Evolutionary conservation across 1,140 invertebrate genomes (phyloP).

Genomic region (Homarus americanus): DNA sequence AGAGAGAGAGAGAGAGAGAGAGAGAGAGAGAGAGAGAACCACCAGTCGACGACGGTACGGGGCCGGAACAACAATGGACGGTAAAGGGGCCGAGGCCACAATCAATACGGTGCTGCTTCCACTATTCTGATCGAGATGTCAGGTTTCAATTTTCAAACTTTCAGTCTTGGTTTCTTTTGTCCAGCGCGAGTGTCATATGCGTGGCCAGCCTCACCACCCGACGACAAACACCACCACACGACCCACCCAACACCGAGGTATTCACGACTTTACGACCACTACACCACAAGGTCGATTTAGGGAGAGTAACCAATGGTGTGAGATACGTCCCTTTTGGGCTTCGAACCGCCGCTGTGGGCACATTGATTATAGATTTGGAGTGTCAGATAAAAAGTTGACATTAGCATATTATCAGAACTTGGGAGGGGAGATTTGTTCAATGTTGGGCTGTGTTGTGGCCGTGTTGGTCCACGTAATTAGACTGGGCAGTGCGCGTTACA

Average conservation of each 20-base stretch:
- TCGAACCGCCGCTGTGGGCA: constrained; percentile 37
- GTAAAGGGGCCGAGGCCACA: constrained; percentile 20
- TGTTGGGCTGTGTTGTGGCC: constrained; percentile 25
- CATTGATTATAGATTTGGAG: constrained; percentile 72
- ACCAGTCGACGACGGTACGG: too few relatives aligned
- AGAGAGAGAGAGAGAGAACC: too few relatives aligned
- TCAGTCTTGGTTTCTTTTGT: constrained; percentile 56
- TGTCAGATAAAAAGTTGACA: constrained; percentile 73
- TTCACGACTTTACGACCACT: too few relatives aligned
- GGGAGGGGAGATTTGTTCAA: constrained; percentile 56
- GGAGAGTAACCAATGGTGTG: too few relatives aligned
- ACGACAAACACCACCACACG: not conserved
- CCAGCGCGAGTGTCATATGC: constrained; percentile 68
- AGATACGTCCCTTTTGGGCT: constrained; percentile 5
- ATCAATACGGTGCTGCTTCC: constrained; percentile 55
- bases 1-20: too few relatives aligned
- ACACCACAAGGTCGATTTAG: too few relatives aligned
- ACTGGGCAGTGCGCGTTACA: too few relatives aligned
- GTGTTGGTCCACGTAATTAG: constrained; percentile 41
- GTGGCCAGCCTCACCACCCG: constrained; percentile 34
- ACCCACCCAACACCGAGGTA: not conserved
- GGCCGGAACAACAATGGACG: not conserved
- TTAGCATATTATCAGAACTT: constrained; percentile 70
- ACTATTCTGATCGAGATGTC: constrained; percentile 67
- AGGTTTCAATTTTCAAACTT: constrained; percentile 71